Evolutionary conservation across 2,888 invertebrate species (phyloP).

Genomic region (Alcis repandata): DNA sequence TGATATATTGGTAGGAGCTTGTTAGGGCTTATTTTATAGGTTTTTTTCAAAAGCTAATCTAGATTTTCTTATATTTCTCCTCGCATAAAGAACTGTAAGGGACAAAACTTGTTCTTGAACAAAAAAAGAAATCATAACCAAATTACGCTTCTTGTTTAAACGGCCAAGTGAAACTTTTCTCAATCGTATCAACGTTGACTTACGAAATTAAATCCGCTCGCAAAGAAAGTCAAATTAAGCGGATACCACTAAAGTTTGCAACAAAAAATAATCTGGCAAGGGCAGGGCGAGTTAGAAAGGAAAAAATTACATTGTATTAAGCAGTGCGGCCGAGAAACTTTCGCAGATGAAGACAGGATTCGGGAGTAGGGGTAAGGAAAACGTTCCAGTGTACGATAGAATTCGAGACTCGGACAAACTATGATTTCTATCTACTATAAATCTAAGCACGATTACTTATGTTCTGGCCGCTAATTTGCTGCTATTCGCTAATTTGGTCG

Average conservation of each 20-base stretch:
- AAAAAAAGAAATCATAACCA: slow-evolving; percentile 48
- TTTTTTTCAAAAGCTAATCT: neutral
- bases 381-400: slow-evolving; percentile 38
- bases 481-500: too few relatives aligned
- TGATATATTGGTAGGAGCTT: neutral
- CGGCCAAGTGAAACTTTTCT: slow-evolving; percentile 39
- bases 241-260: slow-evolving; percentile 54
- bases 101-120: slow-evolving; percentile 33
- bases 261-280: slow-evolving; percentile 52
- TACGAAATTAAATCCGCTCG: slow-evolving; percentile 52
- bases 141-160: slow-evolving; percentile 40
- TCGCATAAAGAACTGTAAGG: slow-evolving; percentile 12
- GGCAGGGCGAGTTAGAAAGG: slow-evolving; percentile 55
- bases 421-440: neutral
- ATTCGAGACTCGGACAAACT: neutral
- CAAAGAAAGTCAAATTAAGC: slow-evolving; percentile 52
- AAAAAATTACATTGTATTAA: slow-evolving; percentile 70
- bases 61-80: neutral
- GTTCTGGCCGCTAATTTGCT: too few relatives aligned
- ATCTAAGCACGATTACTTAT: too few relatives aligned
- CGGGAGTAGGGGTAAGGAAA: slow-evolving; percentile 59
- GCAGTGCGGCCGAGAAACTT: slow-evolving; percentile 63
- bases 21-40: neutral
- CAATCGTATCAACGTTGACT: slow-evolving; percentile 47
- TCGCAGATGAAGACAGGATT: slow-evolving; percentile 66